Evolutionary conservation across 1,140 invertebrate species (phyloP), one percentile per base, ranked within the genome.

Genomic region (Dendroctonus valens): DNA sequence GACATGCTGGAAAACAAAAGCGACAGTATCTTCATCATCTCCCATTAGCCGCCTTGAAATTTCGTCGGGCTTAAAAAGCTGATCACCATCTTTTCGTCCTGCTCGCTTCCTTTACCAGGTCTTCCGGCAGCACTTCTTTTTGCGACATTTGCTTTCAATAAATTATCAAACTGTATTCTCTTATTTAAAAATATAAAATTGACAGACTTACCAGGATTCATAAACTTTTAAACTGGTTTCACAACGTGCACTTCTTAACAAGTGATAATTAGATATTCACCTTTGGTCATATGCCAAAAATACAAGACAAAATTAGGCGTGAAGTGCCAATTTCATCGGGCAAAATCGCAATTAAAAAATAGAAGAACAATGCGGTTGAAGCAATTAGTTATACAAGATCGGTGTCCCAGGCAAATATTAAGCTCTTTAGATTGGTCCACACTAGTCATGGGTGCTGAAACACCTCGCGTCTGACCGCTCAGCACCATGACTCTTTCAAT

Each of bases 1-100:
- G 5, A 67, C 44, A 40, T 67, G 65, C 38, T 67, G 65, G 41
- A 67, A 67, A n/a, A 67, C 65, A 49, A 67, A 67, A n/a, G 65
- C 48, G 4, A 67, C 65, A 5, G 59, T 61, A 39, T 67, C 65
- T 26, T 67, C 65, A 40, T 67, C 65, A 41, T 67, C 65, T 7
- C 65, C 65, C 65, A 67, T 67, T 39, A 67, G 65, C n/a, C 8
- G 65, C 65, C 12, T 51, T 55, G 40, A 67, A 67, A 7, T 39
- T 42, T 67, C 65, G 4, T 67, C 65, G 5, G 55, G 59, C 7
- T 57, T 67, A 42, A 61, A 67, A 8, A 67, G 44, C 41, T 67
- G 65, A 40, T 67, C 65, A 11, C 65, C 65, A 59, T 67, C 65
- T 59, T 67, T 67, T 46, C 51, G 50, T 41, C n/a, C 49, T 61